These are phyloP conservation scores for Mustelus asterias DNA, from an alignment of 2,113 vertebrate genomes.

Conservation along the genomic window DNA sequence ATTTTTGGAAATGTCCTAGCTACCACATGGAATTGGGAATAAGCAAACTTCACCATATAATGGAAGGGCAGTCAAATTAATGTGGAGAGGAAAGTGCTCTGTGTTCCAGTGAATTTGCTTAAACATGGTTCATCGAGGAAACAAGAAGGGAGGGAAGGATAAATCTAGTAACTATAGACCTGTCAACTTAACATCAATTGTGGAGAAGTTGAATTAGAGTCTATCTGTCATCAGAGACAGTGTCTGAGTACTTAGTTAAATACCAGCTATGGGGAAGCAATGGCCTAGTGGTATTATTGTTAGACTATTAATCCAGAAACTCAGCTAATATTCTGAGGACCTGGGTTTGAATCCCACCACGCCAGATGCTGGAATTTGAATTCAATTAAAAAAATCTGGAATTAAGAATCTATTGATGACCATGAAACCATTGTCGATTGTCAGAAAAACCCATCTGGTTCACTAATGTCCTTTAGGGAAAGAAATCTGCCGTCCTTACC, in stretches of 20 bases:
- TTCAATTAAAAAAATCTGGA: too few species aligned
- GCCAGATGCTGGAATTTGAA: too few species aligned
- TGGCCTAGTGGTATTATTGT: too few species aligned
- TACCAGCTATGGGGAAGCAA: neutral
- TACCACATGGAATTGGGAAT: neutral
- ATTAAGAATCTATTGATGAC: too few species aligned
- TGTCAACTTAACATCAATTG: neutral
- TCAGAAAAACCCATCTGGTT: too few species aligned
- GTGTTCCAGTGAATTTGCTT: neutral
- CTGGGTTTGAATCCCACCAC: too few species aligned
- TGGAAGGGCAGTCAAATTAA: neutral
- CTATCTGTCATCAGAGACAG: neutral
- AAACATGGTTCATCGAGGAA: neutral
- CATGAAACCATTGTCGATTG: too few species aligned
- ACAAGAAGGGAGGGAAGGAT: neutral
- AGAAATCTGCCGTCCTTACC: too few species aligned
- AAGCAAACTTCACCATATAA: neutral
- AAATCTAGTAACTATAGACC: neutral
- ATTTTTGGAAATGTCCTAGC: neutral
- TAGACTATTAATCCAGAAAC: too few species aligned
- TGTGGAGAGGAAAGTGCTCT: neutral
- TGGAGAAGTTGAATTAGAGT: neutral
- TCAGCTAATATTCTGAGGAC: too few species aligned
- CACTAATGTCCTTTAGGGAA: too few species aligned
- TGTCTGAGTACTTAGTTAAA: neutral